Base-by-base conservation (phyloP, 2,113 vertebrate genomes). In the Chrysochloris asiatica region DNA sequence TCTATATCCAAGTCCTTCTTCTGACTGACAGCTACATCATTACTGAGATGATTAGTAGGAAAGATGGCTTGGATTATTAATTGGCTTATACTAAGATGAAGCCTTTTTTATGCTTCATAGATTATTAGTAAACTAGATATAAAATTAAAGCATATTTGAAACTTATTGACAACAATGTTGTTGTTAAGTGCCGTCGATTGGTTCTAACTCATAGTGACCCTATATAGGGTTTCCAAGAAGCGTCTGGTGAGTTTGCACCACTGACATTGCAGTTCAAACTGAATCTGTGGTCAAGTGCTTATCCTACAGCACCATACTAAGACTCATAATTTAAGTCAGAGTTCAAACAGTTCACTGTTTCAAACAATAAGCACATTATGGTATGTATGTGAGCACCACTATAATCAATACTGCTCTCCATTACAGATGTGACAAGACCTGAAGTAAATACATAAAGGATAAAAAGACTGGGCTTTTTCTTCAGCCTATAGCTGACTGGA, bases 91-190 rank as follows among this genome's bases (percentile, higher is more conserved):
- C 24, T 41, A 83, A 86, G 33, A 78, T 76, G 16, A 61, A 71
- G 0, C 16, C 71, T 83, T 88, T 81, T n/a, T 54, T 50, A 22
- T 50, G 45, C 21, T 30, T 83, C 79, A 63, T 33, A 72, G 52
- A 69, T 78, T 89, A 93, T 52, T 11, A 91, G 92, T 33, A 92
- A 92, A 38, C 13, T 59, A 90, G n/a, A 86, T 33, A 72, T 75
- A 79, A 86, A 93, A 88, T 88, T 90, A 38, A 93, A 85, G 26
- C 21, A 76, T 1, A 79, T 67, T 86, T 87, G 91, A 73, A 95
- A 45, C 11, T 89, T 77, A 84, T 9, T 93, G 43, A 71, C 41
- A 73, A 95, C 91, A 84, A 87, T 59, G 56, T 79, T 54, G n/a
- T n/a, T n/a, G n/a, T n/a, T n/a, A n/a, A n/a, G n/a, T n/a, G n/a